These are phyloP conservation scores for Crotalus viridis DNA, from an alignment of 2,113 vertebrate species.

Conservation along the genomic window DNA sequence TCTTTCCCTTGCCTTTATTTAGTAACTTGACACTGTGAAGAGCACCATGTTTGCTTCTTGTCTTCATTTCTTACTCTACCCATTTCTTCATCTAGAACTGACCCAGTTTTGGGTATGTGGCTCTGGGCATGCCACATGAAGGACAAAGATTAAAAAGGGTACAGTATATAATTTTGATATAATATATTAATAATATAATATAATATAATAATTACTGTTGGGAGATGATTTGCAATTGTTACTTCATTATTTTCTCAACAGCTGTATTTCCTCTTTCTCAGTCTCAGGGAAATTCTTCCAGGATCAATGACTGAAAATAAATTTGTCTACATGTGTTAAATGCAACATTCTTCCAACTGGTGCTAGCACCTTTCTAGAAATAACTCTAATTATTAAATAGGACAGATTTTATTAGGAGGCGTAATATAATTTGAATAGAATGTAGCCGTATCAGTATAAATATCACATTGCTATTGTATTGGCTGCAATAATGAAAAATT, in stretches of 20 bases:
- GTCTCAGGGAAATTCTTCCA: background rate
- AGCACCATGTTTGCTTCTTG: background rate
- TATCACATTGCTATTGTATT: background rate
- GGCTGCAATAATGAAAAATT: background rate
- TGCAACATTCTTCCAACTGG: background rate
- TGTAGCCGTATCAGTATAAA: background rate
- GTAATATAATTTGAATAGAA: background rate
- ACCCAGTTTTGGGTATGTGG: background rate
- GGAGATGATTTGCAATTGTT: background rate
- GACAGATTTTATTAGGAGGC: background rate
- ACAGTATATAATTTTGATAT: background rate
- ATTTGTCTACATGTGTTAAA: background rate
- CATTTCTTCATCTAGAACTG: background rate
- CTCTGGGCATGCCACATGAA: background rate
- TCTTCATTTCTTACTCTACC: background rate
- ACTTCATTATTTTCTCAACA: background rate
- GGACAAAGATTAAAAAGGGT: background rate
- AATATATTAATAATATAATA: background rate
- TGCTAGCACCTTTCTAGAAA: background rate
- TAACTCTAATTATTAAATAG: background rate
- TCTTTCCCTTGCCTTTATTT: background rate
- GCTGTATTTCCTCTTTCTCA: background rate
- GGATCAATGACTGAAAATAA: background rate
- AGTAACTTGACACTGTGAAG: background rate
- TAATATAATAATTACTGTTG: background rate